Evolutionary conservation across 2,797 vertebrate genomes (phyloP).

Genomic region (Linurgus olivaceus): DNA sequence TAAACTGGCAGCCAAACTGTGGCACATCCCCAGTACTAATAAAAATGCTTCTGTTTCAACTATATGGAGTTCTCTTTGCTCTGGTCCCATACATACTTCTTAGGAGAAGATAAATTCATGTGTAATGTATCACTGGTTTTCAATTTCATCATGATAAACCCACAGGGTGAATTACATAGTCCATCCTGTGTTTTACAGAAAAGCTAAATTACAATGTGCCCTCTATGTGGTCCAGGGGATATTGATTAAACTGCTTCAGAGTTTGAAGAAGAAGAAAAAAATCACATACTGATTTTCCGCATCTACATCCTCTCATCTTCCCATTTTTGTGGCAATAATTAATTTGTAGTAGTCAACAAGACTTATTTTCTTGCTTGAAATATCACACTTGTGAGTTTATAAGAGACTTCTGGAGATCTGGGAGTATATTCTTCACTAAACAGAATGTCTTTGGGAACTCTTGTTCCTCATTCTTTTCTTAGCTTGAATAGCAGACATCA

Average conservation of each 20-base stretch:
- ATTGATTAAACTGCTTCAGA: not conserved
- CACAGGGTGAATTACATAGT: not conserved
- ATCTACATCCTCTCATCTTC: not conserved
- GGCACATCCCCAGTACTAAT: not conserved
- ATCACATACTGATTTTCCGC: not conserved
- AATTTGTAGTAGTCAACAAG: conserved; percentile 1
- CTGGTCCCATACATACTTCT: not conserved
- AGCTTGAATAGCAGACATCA: not conserved
- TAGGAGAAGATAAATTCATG: conserved; percentile 10
- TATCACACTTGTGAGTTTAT: not conserved
- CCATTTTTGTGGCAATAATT: conserved; percentile 2
- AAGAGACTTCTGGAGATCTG: not conserved
- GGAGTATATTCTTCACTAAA: not conserved
- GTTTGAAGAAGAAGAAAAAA: not conserved
- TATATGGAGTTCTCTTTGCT: not conserved
- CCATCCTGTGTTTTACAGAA: conserved; percentile 17
- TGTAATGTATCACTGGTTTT: conserved; percentile 14
- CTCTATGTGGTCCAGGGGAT: not conserved
- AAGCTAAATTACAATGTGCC: not conserved
- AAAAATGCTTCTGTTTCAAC: not conserved
- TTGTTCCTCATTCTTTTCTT: conserved; percentile 3
- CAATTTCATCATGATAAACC: not conserved
- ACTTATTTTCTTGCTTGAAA: conserved; percentile 5
- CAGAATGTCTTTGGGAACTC: not conserved
- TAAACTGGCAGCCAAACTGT: not conserved